Percentiles rank a stretch among this genome's conserved stretches.
These are phyloP conservation scores for Lycocerus yunnanus DNA, from an alignment of 2,888 invertebrate species.

Conservation along the genomic window DNA sequence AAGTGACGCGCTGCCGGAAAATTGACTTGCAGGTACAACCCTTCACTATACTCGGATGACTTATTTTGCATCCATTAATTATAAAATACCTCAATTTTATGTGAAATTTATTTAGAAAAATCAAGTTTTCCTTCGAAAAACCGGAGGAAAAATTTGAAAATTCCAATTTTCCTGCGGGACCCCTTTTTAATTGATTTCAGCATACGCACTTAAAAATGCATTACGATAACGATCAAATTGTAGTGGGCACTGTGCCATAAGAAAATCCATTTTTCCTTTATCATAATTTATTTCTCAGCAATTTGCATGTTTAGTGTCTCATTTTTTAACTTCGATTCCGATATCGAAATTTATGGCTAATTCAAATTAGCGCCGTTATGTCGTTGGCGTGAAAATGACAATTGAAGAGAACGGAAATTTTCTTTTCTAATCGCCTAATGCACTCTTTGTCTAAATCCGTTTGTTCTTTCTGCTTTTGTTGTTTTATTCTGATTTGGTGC, in stretches of 20 bases:
- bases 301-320: not conserved
- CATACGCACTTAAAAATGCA: not conserved
- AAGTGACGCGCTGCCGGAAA: slow-evolving; percentile 29
- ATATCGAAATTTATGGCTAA: not conserved
- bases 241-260: not conserved
- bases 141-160: not conserved
- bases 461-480: not conserved
- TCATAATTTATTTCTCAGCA: not conserved
- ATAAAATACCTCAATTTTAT: not conserved
- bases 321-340: not conserved
- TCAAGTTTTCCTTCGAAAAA: not conserved
- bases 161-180: not conserved
- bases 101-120: not conserved
- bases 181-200: not conserved
- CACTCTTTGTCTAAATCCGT: not conserved
- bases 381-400: not conserved
- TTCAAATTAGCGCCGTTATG: not conserved
- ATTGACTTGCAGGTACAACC: slow-evolving; percentile 21
- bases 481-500: not conserved
- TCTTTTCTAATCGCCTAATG: not conserved
- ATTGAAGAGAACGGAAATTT: not conserved
- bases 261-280: not conserved
- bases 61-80: slow-evolving; percentile 15
- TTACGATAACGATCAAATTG: not conserved
- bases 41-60: slow-evolving; percentile 7